Base-by-base conservation (phyloP, 2,113 vertebrate species). In the Tetrax tetrax region DNA sequence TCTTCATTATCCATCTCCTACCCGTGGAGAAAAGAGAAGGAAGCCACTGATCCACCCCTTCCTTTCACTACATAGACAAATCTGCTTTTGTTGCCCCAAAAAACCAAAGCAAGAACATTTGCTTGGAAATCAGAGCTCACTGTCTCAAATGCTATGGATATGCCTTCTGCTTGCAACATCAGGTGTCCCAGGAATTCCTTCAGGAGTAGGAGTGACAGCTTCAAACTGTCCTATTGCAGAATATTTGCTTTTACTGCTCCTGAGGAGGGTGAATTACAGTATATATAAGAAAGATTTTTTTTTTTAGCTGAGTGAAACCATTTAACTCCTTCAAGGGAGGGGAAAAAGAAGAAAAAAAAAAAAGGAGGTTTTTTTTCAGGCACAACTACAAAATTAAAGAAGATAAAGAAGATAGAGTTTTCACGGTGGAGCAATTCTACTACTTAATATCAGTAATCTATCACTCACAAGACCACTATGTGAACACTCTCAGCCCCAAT, bases 321-420 rank as follows among this genome's bases (percentile, higher is more conserved):
- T 22, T 28, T 33, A 63, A 75, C 2, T 15, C 28, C 3, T 45
- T 53, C 6, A 7, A 5, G 3, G 14, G 21, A 33, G 1, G 9
- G 41, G 41, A 47, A 27, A 51, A 50, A 63, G 41, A 41, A 41
- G 41, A 13, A 6, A 21, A 63, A 41, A 41, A 38, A 18, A 38
- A 38, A 38, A 38, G 38, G 27, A n/a, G n/a, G n/a, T n/a, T 54
- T 21, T 0, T 0, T 43, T 89, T 54, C 0, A 1, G 8, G 1
- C 21, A 35, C 24, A 82, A 29, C 8, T 48, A 51, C 10, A 71
- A 68, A 75, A 68, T 65, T 72, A 76, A 71, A 81, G 24, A 78
- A 57, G 22, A 37, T 3, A 41, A 37, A 65, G 14, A 7, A 57
- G 22, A 37, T 3, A 41, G 43, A 65, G 14, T 7, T 77, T 90